Percentiles rank a stretch among this genome's conserved stretches.
These are phyloP conservation scores for Ectropis grisescens DNA, from an alignment of 1,140 invertebrate genomes.

Conservation along the genomic window DNA sequence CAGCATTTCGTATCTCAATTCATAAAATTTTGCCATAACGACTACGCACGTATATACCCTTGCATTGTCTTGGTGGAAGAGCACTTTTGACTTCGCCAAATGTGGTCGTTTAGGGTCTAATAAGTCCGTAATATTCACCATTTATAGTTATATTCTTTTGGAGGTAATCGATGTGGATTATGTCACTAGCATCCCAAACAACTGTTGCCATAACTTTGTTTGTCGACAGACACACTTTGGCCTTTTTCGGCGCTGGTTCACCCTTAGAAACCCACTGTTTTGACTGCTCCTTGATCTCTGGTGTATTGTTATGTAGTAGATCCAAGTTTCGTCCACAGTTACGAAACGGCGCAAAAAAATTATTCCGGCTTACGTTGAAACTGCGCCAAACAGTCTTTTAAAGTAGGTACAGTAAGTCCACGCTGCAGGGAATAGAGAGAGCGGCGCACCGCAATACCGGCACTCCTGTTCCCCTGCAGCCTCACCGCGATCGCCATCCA, in stretches of 20 bases:
- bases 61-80: constrained; percentile 46
- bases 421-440: too few species aligned
- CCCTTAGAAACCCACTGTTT: too few species aligned
- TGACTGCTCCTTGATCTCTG: too few species aligned
- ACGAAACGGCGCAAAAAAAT: constrained; percentile 19
- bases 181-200: constrained; percentile 2
- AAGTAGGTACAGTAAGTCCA: not conserved
- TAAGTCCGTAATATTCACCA: constrained; percentile 11
- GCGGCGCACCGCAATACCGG: too few species aligned
- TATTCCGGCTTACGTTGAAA: constrained; percentile 18
- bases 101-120: constrained; percentile 24
- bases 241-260: not conserved
- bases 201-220: constrained; percentile 3
- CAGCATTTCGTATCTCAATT: constrained; percentile 41
- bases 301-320: constrained; percentile 13
- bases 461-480: too few species aligned
- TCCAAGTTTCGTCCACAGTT: constrained; percentile 42
- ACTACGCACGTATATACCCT: constrained; percentile 28
- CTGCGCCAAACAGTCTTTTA: not conserved
- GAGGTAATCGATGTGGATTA: constrained; percentile 5
- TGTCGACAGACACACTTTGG: not conserved
- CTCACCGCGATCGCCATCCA: too few species aligned
- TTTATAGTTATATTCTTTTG: constrained; percentile 11
- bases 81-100: constrained; percentile 40
- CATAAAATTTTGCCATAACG: constrained; percentile 36